A percentile compares a stretch with the other conserved stretches of the same genome.
phyloP scores from a whole-genome alignment of 2,797 vertebrate genomes.

The Brotula barbata region DNA sequence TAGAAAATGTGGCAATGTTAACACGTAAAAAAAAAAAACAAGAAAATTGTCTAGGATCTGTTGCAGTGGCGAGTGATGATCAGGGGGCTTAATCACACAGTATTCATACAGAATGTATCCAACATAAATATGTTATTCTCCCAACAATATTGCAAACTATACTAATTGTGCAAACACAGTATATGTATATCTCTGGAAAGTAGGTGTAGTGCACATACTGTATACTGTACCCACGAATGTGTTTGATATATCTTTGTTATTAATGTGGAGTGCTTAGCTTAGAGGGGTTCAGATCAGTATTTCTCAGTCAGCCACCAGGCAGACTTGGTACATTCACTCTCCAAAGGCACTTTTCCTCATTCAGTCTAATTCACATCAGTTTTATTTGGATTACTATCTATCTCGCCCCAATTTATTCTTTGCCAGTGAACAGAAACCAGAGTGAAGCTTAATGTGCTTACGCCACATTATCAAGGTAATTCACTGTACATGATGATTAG shows the following conservation, averaged over 20 bases:
- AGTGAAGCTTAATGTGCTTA: too few species aligned
- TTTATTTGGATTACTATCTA: too few species aligned
- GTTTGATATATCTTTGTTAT: constrained; percentile 64
- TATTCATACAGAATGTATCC: constrained; percentile 51
- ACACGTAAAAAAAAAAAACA: constrained; percentile 5
- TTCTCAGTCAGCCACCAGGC: constrained; percentile 16
- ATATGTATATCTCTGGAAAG: constrained; percentile 67
- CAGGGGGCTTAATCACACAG: constrained; percentile 18
- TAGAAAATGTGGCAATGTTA: too few species aligned
- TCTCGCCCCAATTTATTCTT: too few species aligned
- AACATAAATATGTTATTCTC: constrained; percentile 44
- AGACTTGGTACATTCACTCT: constrained; percentile 26
- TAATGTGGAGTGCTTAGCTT: constrained; percentile 57
- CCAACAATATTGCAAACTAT: constrained; percentile 53
- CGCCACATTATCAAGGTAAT: too few species aligned
- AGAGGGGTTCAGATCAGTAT: constrained; percentile 55
- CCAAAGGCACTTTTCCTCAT: constrained; percentile 41
- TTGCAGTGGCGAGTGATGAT: too few species aligned
- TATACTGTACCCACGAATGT: constrained; percentile 70
- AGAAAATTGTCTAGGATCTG: constrained; percentile 4
- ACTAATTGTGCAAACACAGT: constrained; percentile 58
- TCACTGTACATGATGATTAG: too few species aligned
- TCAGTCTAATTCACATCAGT: constrained; percentile 10
- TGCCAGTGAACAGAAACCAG: too few species aligned
- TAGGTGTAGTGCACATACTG: constrained; percentile 67